Base-by-base conservation (phyloP, 2,888 invertebrate genomes). In the Apamea sordens region DNA sequence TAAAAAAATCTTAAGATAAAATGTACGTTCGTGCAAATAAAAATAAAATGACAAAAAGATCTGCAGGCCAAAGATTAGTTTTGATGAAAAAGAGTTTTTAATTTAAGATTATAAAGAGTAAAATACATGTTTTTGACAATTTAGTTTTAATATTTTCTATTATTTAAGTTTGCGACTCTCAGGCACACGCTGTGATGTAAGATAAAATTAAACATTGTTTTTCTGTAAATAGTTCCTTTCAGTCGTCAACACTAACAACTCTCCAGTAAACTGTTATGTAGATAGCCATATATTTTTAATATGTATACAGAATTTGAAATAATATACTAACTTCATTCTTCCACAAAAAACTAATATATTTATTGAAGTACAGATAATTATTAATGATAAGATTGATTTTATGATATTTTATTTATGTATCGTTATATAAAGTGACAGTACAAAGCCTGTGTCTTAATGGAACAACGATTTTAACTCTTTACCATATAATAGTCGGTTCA, bases 41-140 rank as follows among this genome's bases (percentile, higher is more conserved):
- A 89, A 90, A 91, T 88, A 89, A 85, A 87, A 88, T 89, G 86
- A 85, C 89, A 89, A 88, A 90, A 95, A 95, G 96, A 96, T 96
- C 96, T 96, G 96, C 92, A 94, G 95, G 95, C 96, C 96, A 96
- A 96, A 96, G 96, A 96, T 95, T 96, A 96, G 94, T 92, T 92
- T 92, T 82, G 91, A 92, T 76, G 91, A 91, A 89, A 86, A 91
- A 89, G 90, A 91, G 89, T 91, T 89, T 89, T 56, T 89, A 84
- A 84, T 88, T 89, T 91, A 85, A 88, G 89, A 83, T 85, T 86
- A 15, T 85, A 78, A 91, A 90, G 90, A 89, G 81, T 86, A 90
- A 90, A 89, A 86, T 85, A 87, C 87, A 90, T 90, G 91, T 93
- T 93, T 94, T 93, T 92, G 94, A 95, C 93, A 94, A 92, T 93